Base-by-base conservation (phyloP, 2,113 vertebrate genomes). In the Nothoprocta perdicaria region DNA sequence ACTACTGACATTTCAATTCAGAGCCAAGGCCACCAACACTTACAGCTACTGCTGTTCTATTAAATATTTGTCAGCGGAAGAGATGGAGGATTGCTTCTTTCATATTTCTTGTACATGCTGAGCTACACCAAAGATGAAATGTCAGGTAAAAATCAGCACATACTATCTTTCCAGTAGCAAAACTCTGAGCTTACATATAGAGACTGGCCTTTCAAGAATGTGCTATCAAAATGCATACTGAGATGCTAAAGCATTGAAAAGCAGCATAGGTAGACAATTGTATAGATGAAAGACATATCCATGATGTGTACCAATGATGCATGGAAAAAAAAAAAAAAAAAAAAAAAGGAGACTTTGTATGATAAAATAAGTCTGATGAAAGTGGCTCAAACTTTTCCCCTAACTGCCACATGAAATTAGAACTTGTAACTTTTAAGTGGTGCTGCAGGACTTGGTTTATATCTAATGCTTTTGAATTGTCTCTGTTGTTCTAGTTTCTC, bases 31-130 rank as follows among this genome's bases (percentile, higher is more conserved):
- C 73, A 95, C 71, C 60, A 86, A 84, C 71, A 86, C 74, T 97
- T 95, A 79, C 40, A 95, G 73, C 57, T 81, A 81, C 57, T 87
- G 82, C 76, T 82, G 71, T 95, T 97, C 79, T 90, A 87, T 97
- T 97, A 97, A 97, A 95, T 96, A 96, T 96, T 95, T 96, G 91
- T 96, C 94, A 95, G 77, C 19, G 22, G 94, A 90, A 69, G 61
- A 88, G 83, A 74, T 22, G 40, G 62, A 88, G 41, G 63, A 94
- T 95, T 92, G 24, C 19, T 95, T 93, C 62, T 60, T 92, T 86
- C 81, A 53, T 77, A 75, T 66, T 77, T 61, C 66, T 93, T 92
- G 66, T 87, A 81, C 35, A 29, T 75, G 86, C 76, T 89, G 52
- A 29, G 40, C 31, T 94, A 61, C 15, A 91, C 48, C 68, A 90